Evolutionary conservation across 2,797 vertebrate species (phyloP).

Genomic region (Petrocephalus schoutedeni): DNA sequence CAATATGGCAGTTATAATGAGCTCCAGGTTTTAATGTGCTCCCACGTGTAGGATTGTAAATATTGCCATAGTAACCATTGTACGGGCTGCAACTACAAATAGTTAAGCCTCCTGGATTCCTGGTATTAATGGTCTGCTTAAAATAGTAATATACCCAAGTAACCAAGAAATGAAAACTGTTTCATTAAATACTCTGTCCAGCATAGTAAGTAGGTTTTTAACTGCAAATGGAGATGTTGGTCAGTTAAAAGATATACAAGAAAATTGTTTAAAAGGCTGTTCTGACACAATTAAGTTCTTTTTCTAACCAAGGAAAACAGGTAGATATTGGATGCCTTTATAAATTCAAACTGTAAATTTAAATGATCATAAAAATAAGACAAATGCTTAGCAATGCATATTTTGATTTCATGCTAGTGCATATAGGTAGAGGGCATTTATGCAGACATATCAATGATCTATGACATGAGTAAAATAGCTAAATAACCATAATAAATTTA

Average conservation of each 20-base stretch:
- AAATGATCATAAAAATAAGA: neutral
- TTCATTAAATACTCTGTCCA: neutral
- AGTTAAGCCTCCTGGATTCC: neutral
- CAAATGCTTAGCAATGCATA: too few species aligned
- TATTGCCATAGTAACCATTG: slow-evolving; percentile 23
- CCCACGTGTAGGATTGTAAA: slow-evolving; percentile 8
- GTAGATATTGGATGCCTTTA: neutral
- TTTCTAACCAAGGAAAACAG: neutral
- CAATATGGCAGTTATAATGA: slow-evolving; percentile 14
- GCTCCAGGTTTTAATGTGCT: slow-evolving; percentile 8
- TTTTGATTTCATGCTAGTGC: too few species aligned
- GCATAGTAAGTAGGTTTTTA: neutral
- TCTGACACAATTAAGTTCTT: neutral
- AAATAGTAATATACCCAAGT: neutral
- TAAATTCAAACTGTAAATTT: neutral
- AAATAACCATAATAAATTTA: too few species aligned
- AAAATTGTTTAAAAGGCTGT: neutral
- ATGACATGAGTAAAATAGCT: too few species aligned
- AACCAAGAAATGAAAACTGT: neutral
- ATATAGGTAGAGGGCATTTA: too few species aligned
- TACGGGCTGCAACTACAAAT: neutral
- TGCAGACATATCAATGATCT: too few species aligned
- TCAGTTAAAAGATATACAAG: neutral
- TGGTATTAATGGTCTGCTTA: neutral
- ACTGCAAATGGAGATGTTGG: neutral